Base-by-base conservation (phyloP, 2,888 invertebrate species). In the Linnaemya tessellans region DNA sequence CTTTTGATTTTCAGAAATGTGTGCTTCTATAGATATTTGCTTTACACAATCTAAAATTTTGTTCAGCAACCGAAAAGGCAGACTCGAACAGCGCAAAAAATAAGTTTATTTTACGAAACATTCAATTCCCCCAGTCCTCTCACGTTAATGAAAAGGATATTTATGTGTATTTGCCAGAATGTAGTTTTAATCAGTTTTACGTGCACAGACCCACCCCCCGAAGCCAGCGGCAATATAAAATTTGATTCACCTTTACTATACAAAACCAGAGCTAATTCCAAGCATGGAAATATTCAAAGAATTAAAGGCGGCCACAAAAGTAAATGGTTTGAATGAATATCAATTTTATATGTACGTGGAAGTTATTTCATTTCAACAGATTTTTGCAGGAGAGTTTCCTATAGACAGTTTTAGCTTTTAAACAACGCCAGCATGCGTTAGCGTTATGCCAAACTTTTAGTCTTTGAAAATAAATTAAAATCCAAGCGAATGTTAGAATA, bases 241-340 rank as follows among this genome's bases (percentile, higher is more conserved):
- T 54, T 70, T 75, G 75, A 70, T 64, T 80, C 67, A 80, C 67
- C 74, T 80, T 80, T 71, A 51, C 20, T 51, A 13, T 13, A 13
- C 1, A 43, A 43, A 43, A 13, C 10, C 13, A 56, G 35, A n/a
- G 35, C 15, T 25, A 35, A 8, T 51, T n/a, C 7, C 10, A 51
- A 51, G 7, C 3, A 5, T 18, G 18, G 51, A 20, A 51, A 49
- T 49, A 49, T 51, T 51, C 8, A n/a, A 18, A 18, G 20, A 8
- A 18, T 9, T 51, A 51, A 51, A 2, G 2, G 3, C 7, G 9
- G 8, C 20, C 22, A 54, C 51, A 18, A 54, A 11, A 51, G 1
- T 5, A n/a, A n/a, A 49, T 5, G 3, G 46, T 49, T 49, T 49
- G 18, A n/a, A n/a, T 0, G 11, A 3, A 22, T 46, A n/a, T 46